Evolutionary conservation across 2,113 vertebrate genomes (phyloP).

Genomic region (Eublepharis macularius): DNA sequence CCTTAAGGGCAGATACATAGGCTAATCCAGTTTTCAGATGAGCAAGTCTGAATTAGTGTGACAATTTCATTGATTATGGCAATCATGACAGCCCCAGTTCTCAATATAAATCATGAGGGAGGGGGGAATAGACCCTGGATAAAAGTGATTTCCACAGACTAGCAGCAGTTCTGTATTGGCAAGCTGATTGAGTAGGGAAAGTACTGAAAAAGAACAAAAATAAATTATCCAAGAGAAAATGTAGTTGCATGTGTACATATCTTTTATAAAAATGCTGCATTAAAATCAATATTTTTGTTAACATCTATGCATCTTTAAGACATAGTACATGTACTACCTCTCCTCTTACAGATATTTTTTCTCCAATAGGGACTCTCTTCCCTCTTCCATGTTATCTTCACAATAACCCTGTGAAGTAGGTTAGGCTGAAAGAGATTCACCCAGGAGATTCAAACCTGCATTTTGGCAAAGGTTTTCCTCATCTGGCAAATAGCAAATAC

Average conservation of each 20-base stretch:
- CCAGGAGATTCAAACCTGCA: too few relatives aligned
- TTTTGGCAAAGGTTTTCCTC: too few relatives aligned
- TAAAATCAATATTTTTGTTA: not conserved
- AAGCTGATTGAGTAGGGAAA: not conserved
- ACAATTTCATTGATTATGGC: not conserved
- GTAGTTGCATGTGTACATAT: not conserved
- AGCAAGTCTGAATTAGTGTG: not conserved
- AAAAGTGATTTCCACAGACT: not conserved
- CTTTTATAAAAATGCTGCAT: not conserved
- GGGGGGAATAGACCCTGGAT: not conserved
- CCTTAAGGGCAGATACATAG: not conserved
- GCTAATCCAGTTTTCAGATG: not conserved
- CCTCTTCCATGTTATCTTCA: too few relatives aligned
- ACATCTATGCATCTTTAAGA: not conserved
- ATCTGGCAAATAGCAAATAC: too few relatives aligned
- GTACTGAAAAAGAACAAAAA: not conserved
- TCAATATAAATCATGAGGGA: not conserved
- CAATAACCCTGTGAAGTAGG: too few relatives aligned
- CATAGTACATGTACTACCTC: too few relatives aligned
- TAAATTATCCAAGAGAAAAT: not conserved
- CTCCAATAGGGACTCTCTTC: too few relatives aligned
- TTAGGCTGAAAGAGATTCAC: too few relatives aligned
- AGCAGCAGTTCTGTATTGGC: not conserved
- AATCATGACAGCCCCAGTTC: not conserved
- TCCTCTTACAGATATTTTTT: too few relatives aligned